Evolutionary conservation across 1,140 invertebrate species (phyloP).

Genomic region (Drosophila bocki): DNA sequence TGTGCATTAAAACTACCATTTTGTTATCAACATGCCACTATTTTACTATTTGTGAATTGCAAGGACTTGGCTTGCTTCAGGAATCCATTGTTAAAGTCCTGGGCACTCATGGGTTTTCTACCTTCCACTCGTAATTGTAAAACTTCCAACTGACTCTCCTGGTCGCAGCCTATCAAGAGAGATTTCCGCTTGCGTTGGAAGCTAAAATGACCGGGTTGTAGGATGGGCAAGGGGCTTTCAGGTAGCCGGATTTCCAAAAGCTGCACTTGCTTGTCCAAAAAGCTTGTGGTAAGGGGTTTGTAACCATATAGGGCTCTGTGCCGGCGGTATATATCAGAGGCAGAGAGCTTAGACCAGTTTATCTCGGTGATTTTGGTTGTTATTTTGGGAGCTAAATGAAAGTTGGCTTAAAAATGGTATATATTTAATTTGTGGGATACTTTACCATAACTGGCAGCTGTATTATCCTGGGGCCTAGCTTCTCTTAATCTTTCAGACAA

Average conservation of each 20-base stretch:
- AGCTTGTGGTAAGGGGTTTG: slow-evolving; percentile 88
- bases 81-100: slow-evolving; percentile 90
- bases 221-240: neutral
- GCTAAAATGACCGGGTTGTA: slow-evolving; percentile 49
- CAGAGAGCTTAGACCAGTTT: slow-evolving; percentile 88
- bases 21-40: slow-evolving; percentile 47
- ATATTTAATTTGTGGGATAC: neutral
- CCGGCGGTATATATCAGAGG: slow-evolving; percentile 88
- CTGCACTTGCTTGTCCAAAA: slow-evolving; percentile 87
- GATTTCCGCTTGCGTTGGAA: slow-evolving; percentile 67
- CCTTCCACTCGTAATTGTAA: slow-evolving; percentile 87
- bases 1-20: slow-evolving; percentile 46
- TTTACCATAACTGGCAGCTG: slow-evolving; percentile 90
- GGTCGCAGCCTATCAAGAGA: slow-evolving; percentile 87
- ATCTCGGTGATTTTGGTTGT: slow-evolving; percentile 87
- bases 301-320: slow-evolving; percentile 89
- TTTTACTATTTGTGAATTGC: slow-evolving; percentile 60
- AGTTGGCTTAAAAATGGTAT: neutral
- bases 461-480: slow-evolving; percentile 87
- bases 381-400: slow-evolving; percentile 89
- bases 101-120: slow-evolving; percentile 87
- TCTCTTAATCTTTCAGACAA: slow-evolving; percentile 87
- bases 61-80: slow-evolving; percentile 85
- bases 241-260: slow-evolving; percentile 86
- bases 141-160: slow-evolving; percentile 87